Percentiles rank a stretch among this genome's conserved stretches.
Evolutionary conservation across 2,797 vertebrate species (phyloP).

Genomic region (Alosa sapidissima): DNA sequence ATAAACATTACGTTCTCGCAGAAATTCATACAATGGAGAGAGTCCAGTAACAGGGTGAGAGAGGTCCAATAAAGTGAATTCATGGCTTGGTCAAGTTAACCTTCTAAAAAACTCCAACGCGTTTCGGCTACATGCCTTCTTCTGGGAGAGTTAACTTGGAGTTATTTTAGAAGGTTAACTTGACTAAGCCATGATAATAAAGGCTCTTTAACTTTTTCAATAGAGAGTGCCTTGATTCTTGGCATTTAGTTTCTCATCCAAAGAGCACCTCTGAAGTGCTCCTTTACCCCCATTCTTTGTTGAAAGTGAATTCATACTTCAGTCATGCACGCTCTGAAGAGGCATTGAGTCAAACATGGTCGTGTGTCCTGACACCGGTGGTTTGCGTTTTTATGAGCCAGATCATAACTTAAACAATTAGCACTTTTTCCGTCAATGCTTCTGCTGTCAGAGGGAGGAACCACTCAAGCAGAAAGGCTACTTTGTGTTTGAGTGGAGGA

Average conservation of each 20-base stretch:
- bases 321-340: background rate
- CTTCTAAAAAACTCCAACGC: too few relatives aligned
- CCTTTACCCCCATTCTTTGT: too few relatives aligned
- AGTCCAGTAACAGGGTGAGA: background rate
- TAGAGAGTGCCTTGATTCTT: too few relatives aligned
- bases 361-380: background rate
- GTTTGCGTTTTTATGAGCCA: background rate
- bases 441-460: background rate
- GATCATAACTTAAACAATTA: background rate
- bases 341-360: background rate
- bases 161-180: too few relatives aligned
- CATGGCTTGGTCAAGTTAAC: too few relatives aligned
- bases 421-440: background rate
- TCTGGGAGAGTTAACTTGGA: too few relatives aligned
- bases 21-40: background rate
- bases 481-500: background rate
- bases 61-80: background rate
- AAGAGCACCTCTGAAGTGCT: too few relatives aligned
- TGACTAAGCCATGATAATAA: too few relatives aligned
- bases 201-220: too few relatives aligned
- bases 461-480: conserved; percentile 12
- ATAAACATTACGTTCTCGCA: background rate
- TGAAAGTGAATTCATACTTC: background rate
- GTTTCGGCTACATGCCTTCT: too few relatives aligned
- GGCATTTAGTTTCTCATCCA: too few relatives aligned